Evolutionary conservation across 1,140 invertebrate genomes (phyloP), one percentile per base, ranked within the genome.

Genomic region (Cecropterus lyciades): DNA sequence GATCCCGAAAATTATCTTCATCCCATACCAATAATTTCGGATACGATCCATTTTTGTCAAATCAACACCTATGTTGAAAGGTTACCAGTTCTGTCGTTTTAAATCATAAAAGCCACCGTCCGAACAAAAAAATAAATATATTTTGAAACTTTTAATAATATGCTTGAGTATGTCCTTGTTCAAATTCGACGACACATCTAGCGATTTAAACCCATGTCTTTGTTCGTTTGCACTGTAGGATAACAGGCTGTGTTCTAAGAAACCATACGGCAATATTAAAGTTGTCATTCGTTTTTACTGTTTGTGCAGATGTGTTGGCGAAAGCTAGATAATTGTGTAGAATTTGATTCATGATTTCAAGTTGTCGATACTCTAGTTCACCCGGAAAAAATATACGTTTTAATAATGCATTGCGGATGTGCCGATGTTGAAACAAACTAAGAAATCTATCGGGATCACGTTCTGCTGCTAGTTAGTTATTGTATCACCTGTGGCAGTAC

Each of bases 331-430:
- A 30, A 45, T 27, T 14, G 42, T 57, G 14, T 43, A 13, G 55
- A 59, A 30, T 59, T 59, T 59, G 56, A 48, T 59, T 48, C 56
- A 59, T 59, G 14, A 11, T 20, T 37, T 14, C 14, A 42, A n/a
- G 3, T 37, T 43, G 53, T 48, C 56, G 17, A 14, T 17, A 52
- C 24, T 9, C 14, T 46, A 48, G 42, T 57, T 46, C 9, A 46
- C 13, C 9, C 11, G 14, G n/a, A 42, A 55, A 55, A 55, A 55
- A 13, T 42, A n/a, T 42, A 16, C n/a, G 27, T 43, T 17, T 60
- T 45, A 20, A 60, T 60, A 60, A 60, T 60, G 57, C 27, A 60
- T 60, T 16, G 57, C 57, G 57, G 57, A 60, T 49, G 57, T 49
- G 57, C 43, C 14, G 43, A 33, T 37, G 45, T 33, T 10, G 57